A percentile compares a stretch with the other conserved stretches of the same genome.
Conservation (phyloP, 2,888 invertebrate genomes). For the Phragmatobia fuliginosa region DNA sequence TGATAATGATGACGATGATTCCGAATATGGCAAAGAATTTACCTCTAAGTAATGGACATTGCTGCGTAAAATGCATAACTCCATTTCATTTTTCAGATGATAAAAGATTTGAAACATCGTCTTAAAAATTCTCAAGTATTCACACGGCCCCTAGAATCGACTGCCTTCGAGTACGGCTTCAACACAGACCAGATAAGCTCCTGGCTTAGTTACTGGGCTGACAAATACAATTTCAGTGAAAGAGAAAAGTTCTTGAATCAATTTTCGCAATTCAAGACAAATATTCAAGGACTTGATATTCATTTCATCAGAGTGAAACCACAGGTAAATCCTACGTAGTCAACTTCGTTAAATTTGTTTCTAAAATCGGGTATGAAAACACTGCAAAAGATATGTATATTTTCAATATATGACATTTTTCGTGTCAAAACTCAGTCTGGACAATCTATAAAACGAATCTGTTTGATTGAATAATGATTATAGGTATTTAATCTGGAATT, state of each 20-base stretch:
- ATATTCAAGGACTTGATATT: conserved; percentile 90
- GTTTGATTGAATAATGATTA: too few species aligned
- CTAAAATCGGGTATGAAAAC: too few species aligned
- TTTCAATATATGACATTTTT: too few species aligned
- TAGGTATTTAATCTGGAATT: too few species aligned
- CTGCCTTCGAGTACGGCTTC: conserved; percentile 93
- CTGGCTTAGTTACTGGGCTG: conserved; percentile 92
- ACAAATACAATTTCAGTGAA: conserved; percentile 88
- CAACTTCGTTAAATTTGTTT: not conserved
- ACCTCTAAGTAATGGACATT: not conserved
- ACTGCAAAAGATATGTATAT: too few species aligned
- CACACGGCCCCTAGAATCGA: conserved; percentile 89
- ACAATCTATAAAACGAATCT: too few species aligned
- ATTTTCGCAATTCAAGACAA: conserved; percentile 91
- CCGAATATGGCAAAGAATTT: not conserved
- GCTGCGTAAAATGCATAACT: not conserved
- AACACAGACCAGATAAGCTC: conserved; percentile 88
- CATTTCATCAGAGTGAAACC: conserved; percentile 90
- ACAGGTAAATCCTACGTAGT: conserved; percentile 53
- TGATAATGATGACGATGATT: too few species aligned
- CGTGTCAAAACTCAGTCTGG: too few species aligned
- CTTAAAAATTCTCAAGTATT: conserved; percentile 63
- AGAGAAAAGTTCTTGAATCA: conserved; percentile 90
- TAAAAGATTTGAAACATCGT: conserved; percentile 67
- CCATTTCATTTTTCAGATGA: conserved; percentile 62